These are phyloP conservation scores for Typhlichthys eigenmanni DNA, from an alignment of 2,797 vertebrate genomes.

Conservation along the genomic window DNA sequence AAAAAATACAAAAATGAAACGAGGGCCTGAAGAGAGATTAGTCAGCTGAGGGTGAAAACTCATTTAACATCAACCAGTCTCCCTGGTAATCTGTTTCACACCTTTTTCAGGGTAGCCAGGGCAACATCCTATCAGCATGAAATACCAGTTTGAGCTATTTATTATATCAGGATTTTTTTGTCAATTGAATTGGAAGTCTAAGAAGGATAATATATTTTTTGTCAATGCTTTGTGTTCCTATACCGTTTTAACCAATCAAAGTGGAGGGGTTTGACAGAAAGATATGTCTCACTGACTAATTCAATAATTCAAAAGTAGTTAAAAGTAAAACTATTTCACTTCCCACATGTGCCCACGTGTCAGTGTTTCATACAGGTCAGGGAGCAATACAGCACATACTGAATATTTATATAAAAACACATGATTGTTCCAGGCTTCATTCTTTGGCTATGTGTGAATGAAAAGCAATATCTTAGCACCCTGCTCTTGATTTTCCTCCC, in stretches of 20 bases:
- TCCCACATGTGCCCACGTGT: conserved; percentile 13
- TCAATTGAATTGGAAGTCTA: conserved; percentile 51
- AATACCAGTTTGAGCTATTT: conserved; percentile 40
- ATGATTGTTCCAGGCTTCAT: background rate
- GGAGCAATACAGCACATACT: no score
- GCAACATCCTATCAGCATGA: conserved; percentile 31
- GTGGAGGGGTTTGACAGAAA: no score
- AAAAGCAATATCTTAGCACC: conserved; percentile 36
- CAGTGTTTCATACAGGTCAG: no score
- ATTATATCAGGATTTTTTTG: conserved; percentile 36
- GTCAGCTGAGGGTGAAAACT: conserved; percentile 49
- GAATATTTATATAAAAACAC: background rate
- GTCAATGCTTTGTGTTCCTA: conserved; percentile 24
- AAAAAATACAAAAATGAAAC: conserved; percentile 20
- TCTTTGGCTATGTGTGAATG: conserved; percentile 40
- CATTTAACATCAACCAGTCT: conserved; percentile 53
- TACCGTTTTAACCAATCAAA: no score
- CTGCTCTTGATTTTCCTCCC: conserved; percentile 40
- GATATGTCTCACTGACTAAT: no score
- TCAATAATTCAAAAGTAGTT: background rate
- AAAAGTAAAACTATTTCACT: background rate
- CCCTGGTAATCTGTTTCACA: conserved; percentile 58
- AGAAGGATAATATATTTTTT: conserved; percentile 38
- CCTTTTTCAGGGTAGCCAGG: conserved; percentile 38
- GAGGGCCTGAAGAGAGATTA: conserved; percentile 56